A percentile compares a stretch with the other conserved stretches of the same genome.
phyloP scores from a whole-genome alignment of 2,888 invertebrate species.

The Amblyjoppa fuscipennis region DNA sequence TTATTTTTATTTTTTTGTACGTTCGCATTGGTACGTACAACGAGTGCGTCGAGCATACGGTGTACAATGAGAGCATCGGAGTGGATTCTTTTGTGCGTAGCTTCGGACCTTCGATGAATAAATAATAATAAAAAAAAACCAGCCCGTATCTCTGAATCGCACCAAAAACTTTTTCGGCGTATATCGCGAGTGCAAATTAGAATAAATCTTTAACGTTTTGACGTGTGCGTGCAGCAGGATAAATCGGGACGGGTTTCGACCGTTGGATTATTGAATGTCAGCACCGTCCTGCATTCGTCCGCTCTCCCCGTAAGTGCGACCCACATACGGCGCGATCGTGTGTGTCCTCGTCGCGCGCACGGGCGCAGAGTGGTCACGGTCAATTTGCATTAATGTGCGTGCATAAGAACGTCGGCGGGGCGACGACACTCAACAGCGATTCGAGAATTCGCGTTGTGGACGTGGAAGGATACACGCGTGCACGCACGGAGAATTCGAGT shows the following conservation, averaged over 20 bases:
- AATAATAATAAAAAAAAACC: slow-evolving; percentile 37
- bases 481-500: slow-evolving; percentile 48
- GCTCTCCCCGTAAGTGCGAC: not conserved
- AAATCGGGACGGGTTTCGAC: not conserved
- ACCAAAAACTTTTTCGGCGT: not conserved
- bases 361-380: not conserved
- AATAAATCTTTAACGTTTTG: not conserved
- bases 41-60: no score
- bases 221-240: not conserved
- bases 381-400: slow-evolving; percentile 38
- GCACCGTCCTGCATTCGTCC: not conserved
- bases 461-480: not conserved
- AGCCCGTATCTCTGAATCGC: not conserved
- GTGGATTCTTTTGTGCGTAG: slow-evolving; percentile 48
- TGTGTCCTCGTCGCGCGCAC: not conserved
- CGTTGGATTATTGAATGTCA: not conserved
- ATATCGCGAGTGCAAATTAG: not conserved
- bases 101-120: slow-evolving; percentile 49
- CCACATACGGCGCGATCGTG: not conserved
- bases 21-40: not conserved
- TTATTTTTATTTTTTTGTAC: slow-evolving; percentile 9
- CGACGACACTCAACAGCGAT: slow-evolving; percentile 19
- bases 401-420: slow-evolving; percentile 37
- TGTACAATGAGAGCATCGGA: slow-evolving; percentile 34
- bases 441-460: not conserved